Base-by-base conservation (phyloP, 2,888 invertebrate genomes). In the Stegana nigrithorax region DNA sequence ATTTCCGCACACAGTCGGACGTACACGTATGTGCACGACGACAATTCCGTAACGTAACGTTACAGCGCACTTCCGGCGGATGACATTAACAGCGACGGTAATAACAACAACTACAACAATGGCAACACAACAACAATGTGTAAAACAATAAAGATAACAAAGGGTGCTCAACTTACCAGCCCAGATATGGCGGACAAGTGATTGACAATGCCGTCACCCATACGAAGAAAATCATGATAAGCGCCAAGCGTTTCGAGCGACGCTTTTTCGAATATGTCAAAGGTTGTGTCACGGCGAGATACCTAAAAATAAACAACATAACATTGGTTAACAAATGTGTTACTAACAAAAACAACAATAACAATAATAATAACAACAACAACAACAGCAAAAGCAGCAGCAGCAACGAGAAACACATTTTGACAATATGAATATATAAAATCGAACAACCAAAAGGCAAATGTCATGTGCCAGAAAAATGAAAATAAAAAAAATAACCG, bases 211-310 rank as follows among this genome's bases (percentile, higher is more conserved):
- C 95, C 25, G 94, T 89, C 14, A 94, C 88, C 98, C 98, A 98
- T 0, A 97, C 97, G 53, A 92, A 90, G 56, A 94, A 89, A 69
- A 97, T 95, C 92, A 97, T 94, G n/a, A 93, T 87, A 55, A 94
- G 88, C 0, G 95, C 96, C 67, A 95, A 86, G 68, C 94, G 89
- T 86, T 93, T 93, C 4, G 94, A 93, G 51, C 97, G 90, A 79
- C 96, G 89, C 80, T 95, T 90, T 79, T 94, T 90, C 56, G 96
- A 95, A 87, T 98, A 98, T 67, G 94, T 93, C 73, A 98, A 87
- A 0, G 98, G 97, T 80, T 95, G 92, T 60, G 96, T 97, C 63
- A 98, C 96, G 19, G 98, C 97, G 74, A 97, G 88, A 86, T 97
- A 98, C 74, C 93, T 88, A 71, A 5, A 71, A 74, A 63, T 21